These are phyloP conservation scores for Glaucidium brasilianum DNA, from an alignment of 2,113 vertebrate genomes.

Conservation along the genomic window DNA sequence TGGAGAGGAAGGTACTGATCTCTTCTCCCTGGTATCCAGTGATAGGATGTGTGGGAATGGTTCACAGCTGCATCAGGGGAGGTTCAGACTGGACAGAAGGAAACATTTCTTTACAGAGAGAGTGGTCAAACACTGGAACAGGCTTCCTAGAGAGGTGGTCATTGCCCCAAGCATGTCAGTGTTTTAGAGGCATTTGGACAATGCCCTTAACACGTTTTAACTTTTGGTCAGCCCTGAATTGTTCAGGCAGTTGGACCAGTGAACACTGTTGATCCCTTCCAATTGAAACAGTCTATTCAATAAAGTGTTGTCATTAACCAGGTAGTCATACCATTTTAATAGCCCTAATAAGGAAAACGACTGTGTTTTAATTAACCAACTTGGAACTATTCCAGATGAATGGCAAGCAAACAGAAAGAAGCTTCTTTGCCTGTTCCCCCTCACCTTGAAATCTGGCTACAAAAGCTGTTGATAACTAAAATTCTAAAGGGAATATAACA, in stretches of 20 bases:
- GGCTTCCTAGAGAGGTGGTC: rapidly evolving
- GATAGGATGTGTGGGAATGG: rapidly evolving
- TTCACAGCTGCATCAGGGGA: not conserved
- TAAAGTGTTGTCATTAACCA: not conserved
- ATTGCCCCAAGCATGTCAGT: not conserved
- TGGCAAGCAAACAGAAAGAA: not conserved
- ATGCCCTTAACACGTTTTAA: not conserved
- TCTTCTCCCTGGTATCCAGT: not conserved
- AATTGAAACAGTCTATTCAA: not conserved
- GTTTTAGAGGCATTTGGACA: not conserved
- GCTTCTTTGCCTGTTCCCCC: not conserved
- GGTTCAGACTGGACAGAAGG: not conserved
- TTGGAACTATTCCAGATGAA: not conserved
- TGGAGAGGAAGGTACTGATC: not conserved
- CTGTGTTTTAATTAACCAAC: not conserved
- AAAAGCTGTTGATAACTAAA: not conserved
- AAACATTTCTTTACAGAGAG: not conserved
- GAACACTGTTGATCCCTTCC: not conserved
- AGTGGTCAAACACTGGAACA: not conserved
- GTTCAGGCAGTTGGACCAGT: not conserved
- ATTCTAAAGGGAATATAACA: not conserved
- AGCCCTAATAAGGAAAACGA: not conserved
- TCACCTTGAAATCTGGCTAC: not conserved
- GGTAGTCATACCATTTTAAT: not conserved
- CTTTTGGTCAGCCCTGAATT: not conserved